Conservation (phyloP, 2,888 invertebrate genomes). For the Rapana venosa region DNA sequence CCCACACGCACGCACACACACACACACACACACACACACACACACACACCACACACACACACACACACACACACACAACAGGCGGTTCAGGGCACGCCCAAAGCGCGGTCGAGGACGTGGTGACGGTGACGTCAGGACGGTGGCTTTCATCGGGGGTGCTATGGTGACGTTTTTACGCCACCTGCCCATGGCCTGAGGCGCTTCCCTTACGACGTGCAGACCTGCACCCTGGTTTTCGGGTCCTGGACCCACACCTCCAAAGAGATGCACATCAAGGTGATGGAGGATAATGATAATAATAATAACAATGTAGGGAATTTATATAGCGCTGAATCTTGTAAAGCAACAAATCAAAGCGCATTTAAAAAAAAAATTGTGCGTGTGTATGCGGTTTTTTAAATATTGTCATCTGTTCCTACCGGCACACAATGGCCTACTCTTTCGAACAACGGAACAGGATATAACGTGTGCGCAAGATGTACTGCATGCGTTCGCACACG, state of each 20-base stretch:
- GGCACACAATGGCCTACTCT: no score
- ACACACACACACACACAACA: constrained; percentile 36
- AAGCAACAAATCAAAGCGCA: no score
- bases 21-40: constrained; percentile 8
- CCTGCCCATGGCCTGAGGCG: constrained; percentile 90
- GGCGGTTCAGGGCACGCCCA: constrained; percentile 46
- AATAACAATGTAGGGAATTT: no score
- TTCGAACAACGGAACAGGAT: no score
- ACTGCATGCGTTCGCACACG: no score
- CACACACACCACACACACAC: constrained; percentile 28
- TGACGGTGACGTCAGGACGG: constrained; percentile 56
- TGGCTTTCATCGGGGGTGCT: constrained; percentile 90
- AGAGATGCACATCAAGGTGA: constrained; percentile 49
- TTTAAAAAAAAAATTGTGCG: no score
- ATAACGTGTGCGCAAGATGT: no score
- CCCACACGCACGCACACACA: not conserved
- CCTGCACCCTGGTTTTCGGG: constrained; percentile 86
- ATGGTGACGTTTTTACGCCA: constrained; percentile 85
- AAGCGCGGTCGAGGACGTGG: constrained; percentile 48
- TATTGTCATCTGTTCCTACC: no score
- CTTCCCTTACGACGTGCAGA: constrained; percentile 96
- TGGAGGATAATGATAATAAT: no score
- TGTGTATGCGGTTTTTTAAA: no score
- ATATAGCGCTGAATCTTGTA: no score
- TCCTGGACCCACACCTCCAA: constrained; percentile 50